Conservation (phyloP, 2,797 vertebrate genomes). For the Falco novaeseelandiae region DNA sequence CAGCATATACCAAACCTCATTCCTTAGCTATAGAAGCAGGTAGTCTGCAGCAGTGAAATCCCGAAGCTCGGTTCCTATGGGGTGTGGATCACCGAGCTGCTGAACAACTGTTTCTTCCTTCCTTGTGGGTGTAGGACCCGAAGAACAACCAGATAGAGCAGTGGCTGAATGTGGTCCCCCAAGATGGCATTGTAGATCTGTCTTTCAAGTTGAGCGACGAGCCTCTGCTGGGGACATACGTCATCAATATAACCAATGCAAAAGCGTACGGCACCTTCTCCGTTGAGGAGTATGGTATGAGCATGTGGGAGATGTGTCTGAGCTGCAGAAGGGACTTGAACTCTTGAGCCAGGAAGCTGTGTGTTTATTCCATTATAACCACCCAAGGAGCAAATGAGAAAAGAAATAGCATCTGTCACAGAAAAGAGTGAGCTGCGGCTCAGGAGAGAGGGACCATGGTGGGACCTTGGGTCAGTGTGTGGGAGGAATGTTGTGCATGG, state of each 20-base stretch:
- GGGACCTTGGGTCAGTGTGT: background rate
- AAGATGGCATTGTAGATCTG: slow-evolving; percentile 80
- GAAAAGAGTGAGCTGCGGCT: background rate
- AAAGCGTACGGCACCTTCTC: slow-evolving; percentile 13
- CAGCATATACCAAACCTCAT: background rate
- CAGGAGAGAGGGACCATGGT: background rate
- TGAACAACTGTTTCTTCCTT: background rate
- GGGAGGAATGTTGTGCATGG: background rate
- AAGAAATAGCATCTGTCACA: background rate
- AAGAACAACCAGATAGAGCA: slow-evolving; percentile 82
- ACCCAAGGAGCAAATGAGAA: background rate
- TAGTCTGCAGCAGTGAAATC: background rate
- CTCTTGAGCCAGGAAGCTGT: background rate
- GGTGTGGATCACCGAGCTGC: background rate
- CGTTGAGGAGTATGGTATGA: slow-evolving; percentile 54
- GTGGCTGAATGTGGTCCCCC: slow-evolving; percentile 78
- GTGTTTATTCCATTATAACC: background rate
- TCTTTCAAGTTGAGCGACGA: slow-evolving; percentile 78
- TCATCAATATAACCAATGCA: slow-evolving; percentile 64
- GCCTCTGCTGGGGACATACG: slow-evolving; percentile 77
- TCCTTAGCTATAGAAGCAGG: background rate
- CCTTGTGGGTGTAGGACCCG: slow-evolving; percentile 79
- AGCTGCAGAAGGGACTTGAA: background rate
- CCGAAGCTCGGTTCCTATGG: fast-evolving
- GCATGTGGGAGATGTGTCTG: background rate